phyloP scores from a whole-genome alignment of 2,113 vertebrate genomes.

The Uropsilus gracilis region DNA sequence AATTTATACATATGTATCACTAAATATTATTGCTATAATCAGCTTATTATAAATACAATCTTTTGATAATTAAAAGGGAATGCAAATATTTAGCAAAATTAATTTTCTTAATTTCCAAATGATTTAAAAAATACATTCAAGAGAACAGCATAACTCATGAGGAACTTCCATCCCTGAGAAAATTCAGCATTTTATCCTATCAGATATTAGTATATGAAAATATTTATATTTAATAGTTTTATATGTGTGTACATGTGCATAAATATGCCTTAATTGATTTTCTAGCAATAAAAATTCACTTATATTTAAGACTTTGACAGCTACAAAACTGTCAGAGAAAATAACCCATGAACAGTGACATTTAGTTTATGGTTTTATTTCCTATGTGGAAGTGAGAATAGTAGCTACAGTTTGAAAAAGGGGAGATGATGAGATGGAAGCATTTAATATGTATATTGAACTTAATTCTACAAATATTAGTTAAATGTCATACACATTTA shows the following conservation, averaged over 20 bases:
- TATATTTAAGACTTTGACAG: not conserved
- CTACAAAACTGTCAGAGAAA: constrained; percentile 14
- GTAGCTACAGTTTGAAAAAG: not conserved
- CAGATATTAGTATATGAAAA: not conserved
- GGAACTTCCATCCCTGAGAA: not conserved
- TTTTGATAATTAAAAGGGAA: not conserved
- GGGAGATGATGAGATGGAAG: not conserved
- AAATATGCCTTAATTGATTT: not conserved
- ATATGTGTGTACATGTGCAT: not conserved
- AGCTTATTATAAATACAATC: not conserved
- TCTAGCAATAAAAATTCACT: not conserved
- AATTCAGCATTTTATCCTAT: not conserved
- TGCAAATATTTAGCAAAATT: not conserved
- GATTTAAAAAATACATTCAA: not conserved
- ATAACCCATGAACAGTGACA: not conserved
- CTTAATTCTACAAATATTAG: not conserved
- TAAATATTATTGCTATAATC: constrained; percentile 33
- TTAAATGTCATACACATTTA: not conserved
- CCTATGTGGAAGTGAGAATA: not conserved
- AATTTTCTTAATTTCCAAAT: constrained; percentile 25
- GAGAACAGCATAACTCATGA: not conserved
- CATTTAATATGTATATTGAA: not conserved
- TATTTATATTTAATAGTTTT: not conserved
- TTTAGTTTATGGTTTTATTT: not conserved
- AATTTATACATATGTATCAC: not conserved